A percentile compares a stretch with the other conserved stretches of the same genome.
These are phyloP conservation scores for Cremastinae sp. DNA, from an alignment of 2,888 invertebrate species.

Conservation along the genomic window DNA sequence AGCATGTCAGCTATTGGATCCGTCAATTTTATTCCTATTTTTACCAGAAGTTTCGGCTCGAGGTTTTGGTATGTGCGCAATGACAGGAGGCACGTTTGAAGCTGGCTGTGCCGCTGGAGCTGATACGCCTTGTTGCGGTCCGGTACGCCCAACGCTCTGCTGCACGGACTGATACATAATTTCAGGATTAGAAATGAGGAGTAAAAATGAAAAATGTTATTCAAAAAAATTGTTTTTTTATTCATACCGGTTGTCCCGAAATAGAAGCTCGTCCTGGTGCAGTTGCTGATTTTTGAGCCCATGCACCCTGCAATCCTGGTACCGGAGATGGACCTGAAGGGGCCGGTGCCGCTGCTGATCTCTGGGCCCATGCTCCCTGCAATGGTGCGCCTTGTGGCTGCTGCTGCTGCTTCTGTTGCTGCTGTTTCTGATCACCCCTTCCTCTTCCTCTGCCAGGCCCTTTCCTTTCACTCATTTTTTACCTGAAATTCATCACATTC, in stretches of 20 bases:
- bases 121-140: too few species aligned
- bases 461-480: too few species aligned
- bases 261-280: constrained; percentile 6
- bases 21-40: too few species aligned
- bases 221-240: neutral
- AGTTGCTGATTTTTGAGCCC: constrained; percentile 56
- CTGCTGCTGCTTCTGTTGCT: neutral
- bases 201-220: neutral
- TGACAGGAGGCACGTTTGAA: too few species aligned
- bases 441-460: neutral
- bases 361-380: neutral
- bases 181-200: too few species aligned
- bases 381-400: neutral
- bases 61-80: too few species aligned
- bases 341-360: neutral
- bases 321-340: too few species aligned
- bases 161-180: too few species aligned
- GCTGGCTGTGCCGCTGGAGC: too few species aligned
- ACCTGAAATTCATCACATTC: neutral
- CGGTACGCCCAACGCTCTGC: too few species aligned
- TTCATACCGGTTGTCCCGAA: constrained; percentile 34
- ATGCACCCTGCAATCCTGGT: constrained; percentile 61
- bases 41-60: too few species aligned
- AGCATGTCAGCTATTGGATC: too few species aligned
- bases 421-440: neutral